Conservation (phyloP, 1,140 invertebrate genomes). For the Drosophila jambulina region DNA sequence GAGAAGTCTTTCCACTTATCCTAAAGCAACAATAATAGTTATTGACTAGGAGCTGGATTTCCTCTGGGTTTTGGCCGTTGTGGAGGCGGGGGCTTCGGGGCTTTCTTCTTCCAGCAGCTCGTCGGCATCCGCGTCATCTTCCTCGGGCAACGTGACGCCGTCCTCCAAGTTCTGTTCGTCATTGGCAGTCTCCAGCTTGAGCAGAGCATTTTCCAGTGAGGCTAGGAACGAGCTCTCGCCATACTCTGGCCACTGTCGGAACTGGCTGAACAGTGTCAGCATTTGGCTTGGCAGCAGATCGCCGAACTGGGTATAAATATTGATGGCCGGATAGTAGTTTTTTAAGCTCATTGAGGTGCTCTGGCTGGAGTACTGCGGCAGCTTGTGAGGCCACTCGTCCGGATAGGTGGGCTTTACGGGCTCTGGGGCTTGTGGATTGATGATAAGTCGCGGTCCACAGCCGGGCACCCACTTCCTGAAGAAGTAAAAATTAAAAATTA, state of each 20-base stretch:
- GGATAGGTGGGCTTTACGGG: slow-evolving; percentile 64
- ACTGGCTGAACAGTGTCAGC: slow-evolving; percentile 86
- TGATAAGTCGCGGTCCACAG: slow-evolving; percentile 87
- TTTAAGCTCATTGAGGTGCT: slow-evolving; percentile 60
- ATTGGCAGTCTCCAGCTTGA: slow-evolving; percentile 73
- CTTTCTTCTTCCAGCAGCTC: slow-evolving; percentile 49
- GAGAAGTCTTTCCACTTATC: neutral
- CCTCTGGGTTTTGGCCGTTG: slow-evolving; percentile 12
- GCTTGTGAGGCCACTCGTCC: slow-evolving; percentile 83
- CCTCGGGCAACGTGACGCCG: slow-evolving; percentile 63
- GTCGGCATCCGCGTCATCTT: slow-evolving; percentile 68
- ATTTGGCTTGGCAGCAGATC: slow-evolving; percentile 87
- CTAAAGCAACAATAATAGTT: neutral
- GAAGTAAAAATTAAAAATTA: too few relatives aligned
- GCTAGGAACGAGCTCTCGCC: slow-evolving; percentile 86
- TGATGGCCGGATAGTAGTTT: slow-evolving; percentile 86
- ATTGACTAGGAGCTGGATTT: slow-evolving; percentile 38
- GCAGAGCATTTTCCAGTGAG: slow-evolving; percentile 86
- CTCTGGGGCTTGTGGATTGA: slow-evolving; percentile 58
- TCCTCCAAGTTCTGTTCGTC: slow-evolving; percentile 73
- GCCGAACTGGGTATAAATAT: slow-evolving; percentile 88
- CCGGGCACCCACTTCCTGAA: slow-evolving; percentile 88
- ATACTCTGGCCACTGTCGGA: slow-evolving; percentile 87
- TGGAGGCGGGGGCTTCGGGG: neutral
- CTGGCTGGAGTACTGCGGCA: slow-evolving; percentile 67